Conservation (phyloP, 2,797 vertebrate genomes). For the Champsocephalus gunnari region DNA sequence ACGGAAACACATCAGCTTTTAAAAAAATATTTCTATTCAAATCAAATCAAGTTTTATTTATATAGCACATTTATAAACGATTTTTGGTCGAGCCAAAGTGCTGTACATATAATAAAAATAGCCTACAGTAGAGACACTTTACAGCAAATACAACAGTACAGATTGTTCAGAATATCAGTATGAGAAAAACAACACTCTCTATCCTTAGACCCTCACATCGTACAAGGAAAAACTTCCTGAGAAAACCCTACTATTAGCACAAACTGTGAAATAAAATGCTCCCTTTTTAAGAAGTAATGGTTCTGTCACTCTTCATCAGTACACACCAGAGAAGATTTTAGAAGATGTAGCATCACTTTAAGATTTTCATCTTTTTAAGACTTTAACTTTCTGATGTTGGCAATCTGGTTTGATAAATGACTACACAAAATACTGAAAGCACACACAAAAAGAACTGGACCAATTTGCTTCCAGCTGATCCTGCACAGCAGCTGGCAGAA, state of each 20-base stretch:
- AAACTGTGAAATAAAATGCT: neutral
- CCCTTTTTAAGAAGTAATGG: neutral
- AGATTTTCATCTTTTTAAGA: conserved; percentile 1
- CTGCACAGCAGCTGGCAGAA: conserved; percentile 13
- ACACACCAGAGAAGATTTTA: neutral
- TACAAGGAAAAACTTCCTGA: no score
- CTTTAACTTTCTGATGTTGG: conserved; percentile 6
- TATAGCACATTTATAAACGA: no score
- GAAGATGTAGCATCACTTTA: neutral
- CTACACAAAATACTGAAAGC: conserved; percentile 6
- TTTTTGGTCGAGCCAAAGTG: no score
- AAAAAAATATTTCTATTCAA: neutral
- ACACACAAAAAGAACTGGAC: neutral
- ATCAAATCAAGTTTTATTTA: no score
- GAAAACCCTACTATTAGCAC: no score
- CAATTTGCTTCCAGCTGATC: conserved; percentile 25
- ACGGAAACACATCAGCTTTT: neutral
- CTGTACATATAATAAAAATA: no score
- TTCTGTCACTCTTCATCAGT: neutral
- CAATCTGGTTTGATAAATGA: conserved; percentile 12
- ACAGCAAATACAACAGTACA: no score
- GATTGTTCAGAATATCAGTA: no score
- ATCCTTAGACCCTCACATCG: no score
- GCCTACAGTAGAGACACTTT: no score
- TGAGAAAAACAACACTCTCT: no score